Evolutionary conservation across 2,113 vertebrate species (phyloP).

Genomic region (Phaethornis superciliosus): DNA sequence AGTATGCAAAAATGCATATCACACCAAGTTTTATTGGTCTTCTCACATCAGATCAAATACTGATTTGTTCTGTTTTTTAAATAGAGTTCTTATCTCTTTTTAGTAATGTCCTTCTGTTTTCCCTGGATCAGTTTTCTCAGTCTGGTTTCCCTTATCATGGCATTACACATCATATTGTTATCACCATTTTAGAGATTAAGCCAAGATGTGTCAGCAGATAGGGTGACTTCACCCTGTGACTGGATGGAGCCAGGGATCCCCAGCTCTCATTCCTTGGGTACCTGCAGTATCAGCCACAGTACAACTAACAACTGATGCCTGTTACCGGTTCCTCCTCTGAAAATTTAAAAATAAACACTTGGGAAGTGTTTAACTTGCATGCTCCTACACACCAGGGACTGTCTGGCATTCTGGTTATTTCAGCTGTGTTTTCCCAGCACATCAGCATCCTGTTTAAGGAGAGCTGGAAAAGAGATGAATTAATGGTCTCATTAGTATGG

Average conservation of each 20-base stretch:
- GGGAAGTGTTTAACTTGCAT: background rate
- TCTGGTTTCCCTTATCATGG: background rate
- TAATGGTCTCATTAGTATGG: constrained; percentile 20
- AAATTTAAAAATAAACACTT: background rate
- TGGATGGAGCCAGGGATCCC: background rate
- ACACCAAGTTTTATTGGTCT: background rate
- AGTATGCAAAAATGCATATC: background rate
- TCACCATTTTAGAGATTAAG: background rate
- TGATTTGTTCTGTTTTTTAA: background rate
- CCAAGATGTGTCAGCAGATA: background rate
- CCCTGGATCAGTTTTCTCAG: background rate
- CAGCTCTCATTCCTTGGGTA: background rate
- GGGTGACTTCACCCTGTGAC: background rate
- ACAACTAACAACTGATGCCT: background rate
- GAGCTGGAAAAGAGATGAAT: background rate
- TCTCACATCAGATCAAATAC: background rate
- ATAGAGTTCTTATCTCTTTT: background rate
- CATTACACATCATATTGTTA: background rate
- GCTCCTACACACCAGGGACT: background rate
- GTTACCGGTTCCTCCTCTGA: background rate
- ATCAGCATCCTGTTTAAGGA: background rate
- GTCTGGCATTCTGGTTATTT: background rate
- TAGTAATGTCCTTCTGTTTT: background rate
- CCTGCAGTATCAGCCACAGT: background rate
- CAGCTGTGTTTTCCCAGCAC: constrained; percentile 19